Evolutionary conservation across 2,797 vertebrate genomes (phyloP), one percentile per base, ranked within the genome.

Genomic region (Poecilia wingei): DNA sequence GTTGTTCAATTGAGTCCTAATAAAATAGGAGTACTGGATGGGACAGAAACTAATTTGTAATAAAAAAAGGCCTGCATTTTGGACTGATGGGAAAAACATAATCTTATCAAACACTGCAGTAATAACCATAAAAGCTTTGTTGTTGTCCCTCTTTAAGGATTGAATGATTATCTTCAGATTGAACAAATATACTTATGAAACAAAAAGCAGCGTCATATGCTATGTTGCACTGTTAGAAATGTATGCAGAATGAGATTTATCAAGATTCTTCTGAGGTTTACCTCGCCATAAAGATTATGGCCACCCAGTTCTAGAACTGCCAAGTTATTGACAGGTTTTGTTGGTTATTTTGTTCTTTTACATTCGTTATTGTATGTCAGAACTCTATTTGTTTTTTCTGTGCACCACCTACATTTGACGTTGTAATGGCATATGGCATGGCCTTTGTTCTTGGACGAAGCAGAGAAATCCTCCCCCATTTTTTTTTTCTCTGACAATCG

Each of bases 401-500:
- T 79, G 57, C 7, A 72, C 49, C 47, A 69, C 75, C 81, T 76
- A 53, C n/a, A 71, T 81, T 82, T 83, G 36, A 57, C 75, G 73
- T 53, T 25, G 55, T 39, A 2, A 61, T 64, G 39, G 39, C 47
- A 74, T 39, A 71, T 69, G 55, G 28, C 20, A 47, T 59, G 20
- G n/a, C 80, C 49, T 70, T 73, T 81, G 51, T 68, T 78, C 53
- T 74, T 6, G 46, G 43, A 81, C 75, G 57, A 33, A 81, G 75
- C 14, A 20, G 72, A 74, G 77, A 47, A 84, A 82, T 79, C 75
- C 39, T 76, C 66, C 64, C 81, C 45, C 57, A 33, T 75, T 79
- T 83, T 78, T 51, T 77, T 82, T 83, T 78, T 53, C 76, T 31
- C 82, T 85, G 84, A 91, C 82, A 89, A 39, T 91, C 78, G 77